Evolutionary conservation across 2,888 invertebrate genomes (phyloP), one percentile per base, ranked within the genome.

Genomic region (Eilema caniola): DNA sequence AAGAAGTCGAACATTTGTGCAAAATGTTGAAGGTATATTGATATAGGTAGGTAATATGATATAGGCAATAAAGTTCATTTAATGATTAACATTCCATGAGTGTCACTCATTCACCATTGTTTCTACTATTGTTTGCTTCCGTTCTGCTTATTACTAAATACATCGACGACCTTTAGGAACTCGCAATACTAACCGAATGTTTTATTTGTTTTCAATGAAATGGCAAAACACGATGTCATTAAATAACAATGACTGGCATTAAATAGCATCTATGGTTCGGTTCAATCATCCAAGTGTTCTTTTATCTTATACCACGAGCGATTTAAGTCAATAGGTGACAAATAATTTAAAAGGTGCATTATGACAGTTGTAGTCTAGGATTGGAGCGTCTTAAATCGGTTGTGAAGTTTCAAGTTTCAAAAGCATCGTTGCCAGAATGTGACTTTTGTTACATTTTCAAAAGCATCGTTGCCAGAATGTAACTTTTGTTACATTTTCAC

Each of bases 11-110:
- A 10, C n/a, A 20, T n/a, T 53, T 10, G 8, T 53, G 8, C 53
- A 53, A n/a, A 53, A 53, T 20, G 8, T 20, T 53, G 20, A n/a
- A 53, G n/a, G n/a, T n/a, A n/a, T n/a, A n/a, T n/a, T n/a, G n/a
- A n/a, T n/a, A n/a, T n/a, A n/a, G n/a, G n/a, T n/a, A n/a, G n/a
- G n/a, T n/a, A 28, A 28, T 28, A 28, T 28, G 28, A 28, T 4
- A 47, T 53, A 53, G 53, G 53, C 53, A 53, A 53, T 53, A 33
- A 33, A 8, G 31, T 33, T 53, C n/a, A n/a, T n/a, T 53, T 2
- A 53, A 53, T 53, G n/a, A 53, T 53, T n/a, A n/a, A 53, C 53
- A 53, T 53, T 53, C n/a, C 53, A 53, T n/a, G n/a, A n/a, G 53
- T 5, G 2, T 20, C 1, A 53, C 8, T 10, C 28, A 28, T 28